These are phyloP conservation scores for Naja naja DNA, from an alignment of 2,113 vertebrate genomes.

Conservation along the genomic window DNA sequence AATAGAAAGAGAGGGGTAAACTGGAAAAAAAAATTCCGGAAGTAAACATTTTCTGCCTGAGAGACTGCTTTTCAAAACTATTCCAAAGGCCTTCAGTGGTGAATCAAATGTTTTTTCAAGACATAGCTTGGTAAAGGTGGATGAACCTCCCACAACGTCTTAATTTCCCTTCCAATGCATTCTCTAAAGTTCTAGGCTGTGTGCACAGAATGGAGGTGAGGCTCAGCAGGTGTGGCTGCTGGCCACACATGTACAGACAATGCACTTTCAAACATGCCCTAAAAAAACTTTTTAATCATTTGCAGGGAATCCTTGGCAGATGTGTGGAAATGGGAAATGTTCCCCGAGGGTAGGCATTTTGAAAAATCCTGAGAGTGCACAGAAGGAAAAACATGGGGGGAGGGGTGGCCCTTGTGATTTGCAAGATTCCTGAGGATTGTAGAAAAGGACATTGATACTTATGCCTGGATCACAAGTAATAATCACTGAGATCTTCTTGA, in stretches of 20 bases:
- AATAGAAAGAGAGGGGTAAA: slow-evolving; percentile 2
- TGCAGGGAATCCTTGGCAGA: background rate
- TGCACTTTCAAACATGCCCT: background rate
- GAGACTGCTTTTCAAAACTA: background rate
- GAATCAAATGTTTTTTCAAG: background rate
- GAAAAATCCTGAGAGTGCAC: background rate
- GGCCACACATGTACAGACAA: background rate
- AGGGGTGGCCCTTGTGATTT: background rate
- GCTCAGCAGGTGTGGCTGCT: background rate
- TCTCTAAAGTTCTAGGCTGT: background rate
- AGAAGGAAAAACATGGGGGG: background rate
- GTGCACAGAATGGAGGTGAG: background rate
- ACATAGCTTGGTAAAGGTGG: background rate
- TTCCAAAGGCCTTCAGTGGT: background rate
- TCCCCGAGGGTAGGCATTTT: background rate
- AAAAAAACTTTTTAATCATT: background rate
- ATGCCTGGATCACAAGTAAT: background rate
- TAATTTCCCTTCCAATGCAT: background rate
- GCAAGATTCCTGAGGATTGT: background rate
- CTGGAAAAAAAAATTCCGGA: background rate
- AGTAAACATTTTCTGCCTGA: background rate
- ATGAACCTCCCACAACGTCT: background rate
- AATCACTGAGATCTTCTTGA: background rate
- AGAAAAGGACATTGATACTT: background rate
- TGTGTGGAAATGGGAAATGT: background rate